Base-by-base conservation (phyloP, 2,888 invertebrate species). In the Epinotia bilunana region DNA sequence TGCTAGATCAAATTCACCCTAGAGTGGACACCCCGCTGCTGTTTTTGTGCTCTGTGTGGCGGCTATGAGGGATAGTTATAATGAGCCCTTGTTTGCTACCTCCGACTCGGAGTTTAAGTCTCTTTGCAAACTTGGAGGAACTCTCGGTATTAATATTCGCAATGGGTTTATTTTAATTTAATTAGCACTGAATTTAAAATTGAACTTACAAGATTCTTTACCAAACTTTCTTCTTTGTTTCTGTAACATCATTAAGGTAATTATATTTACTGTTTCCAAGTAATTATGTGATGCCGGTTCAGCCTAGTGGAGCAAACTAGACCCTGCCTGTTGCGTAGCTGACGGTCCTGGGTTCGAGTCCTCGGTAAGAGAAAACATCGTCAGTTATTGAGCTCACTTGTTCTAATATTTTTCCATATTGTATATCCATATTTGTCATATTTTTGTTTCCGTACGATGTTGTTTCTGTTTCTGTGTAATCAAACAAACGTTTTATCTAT, bases 21-120 rank as follows among this genome's bases (percentile, higher is more conserved):
- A 39, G 9, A 39, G 39, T 39, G 39, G 39, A 39, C 39, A 7
- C 39, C 23, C 23, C 23, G 23, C 64, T 46, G 3, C 72, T 72
- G 72, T 58, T 13, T 83, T 88, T 85, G 81, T 78, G 80, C 79
- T 77, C 80, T 79, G 75, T 74, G 74, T 28, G 74, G 61, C 76
- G 76, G 76, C 65, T 76, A 78, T 79, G 80, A 81, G 82, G 83
- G 84, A 86, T 87, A 87, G 88, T 86, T 87, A 82, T 86, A 83
- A 83, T 80, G 82, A 82, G 77, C 73, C 77, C 77, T 74, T 81
- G 80, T 81, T 78, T 80, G 80, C 79, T 72, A 76, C 78, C 78
- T 72, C 57, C 72, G 72, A 60, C 60, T 62, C 57, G 43, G 72
- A 64, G 74, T 77, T 77, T 76, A 78, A 78, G 76, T 76, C 74